A percentile compares a stretch with the other conserved stretches of the same genome.
These are phyloP conservation scores for Acanthisitta chloris DNA, from an alignment of 2,113 vertebrate species.

Conservation along the genomic window DNA sequence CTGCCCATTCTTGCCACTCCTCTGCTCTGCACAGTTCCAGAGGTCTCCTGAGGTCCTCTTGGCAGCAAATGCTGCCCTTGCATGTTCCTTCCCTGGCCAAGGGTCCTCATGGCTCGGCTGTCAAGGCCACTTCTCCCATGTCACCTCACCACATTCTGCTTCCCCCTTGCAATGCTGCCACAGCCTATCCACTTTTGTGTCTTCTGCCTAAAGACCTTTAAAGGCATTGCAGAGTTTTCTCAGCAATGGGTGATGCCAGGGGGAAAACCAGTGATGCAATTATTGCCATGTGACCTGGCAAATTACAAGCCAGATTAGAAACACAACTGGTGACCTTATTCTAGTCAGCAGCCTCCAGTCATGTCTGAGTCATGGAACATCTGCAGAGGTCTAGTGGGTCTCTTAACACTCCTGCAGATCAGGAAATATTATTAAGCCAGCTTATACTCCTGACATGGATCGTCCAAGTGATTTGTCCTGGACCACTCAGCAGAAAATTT, in stretches of 20 bases:
- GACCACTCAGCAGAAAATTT: not conserved
- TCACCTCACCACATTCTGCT: not conserved
- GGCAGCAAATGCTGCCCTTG: not conserved
- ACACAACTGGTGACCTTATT: not conserved
- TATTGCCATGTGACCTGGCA: not conserved
- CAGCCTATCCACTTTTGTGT: not conserved
- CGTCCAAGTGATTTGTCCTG: not conserved
- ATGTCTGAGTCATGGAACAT: not conserved
- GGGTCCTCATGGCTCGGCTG: not conserved
- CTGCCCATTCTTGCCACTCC: not conserved
- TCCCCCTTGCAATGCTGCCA: not conserved
- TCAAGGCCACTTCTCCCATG: accelerated
- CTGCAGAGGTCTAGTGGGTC: not conserved
- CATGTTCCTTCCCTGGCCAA: not conserved
- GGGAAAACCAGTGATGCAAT: not conserved
- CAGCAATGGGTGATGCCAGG: not conserved
- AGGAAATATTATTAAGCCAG: not conserved
- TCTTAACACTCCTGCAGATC: not conserved
- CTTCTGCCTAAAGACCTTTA: not conserved
- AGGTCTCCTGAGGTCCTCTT: not conserved
- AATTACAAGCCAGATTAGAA: not conserved
- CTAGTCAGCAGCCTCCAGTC: not conserved
- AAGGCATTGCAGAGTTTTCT: not conserved
- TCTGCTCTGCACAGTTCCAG: accelerated
- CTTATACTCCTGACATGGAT: not conserved